A percentile compares a stretch with the other conserved stretches of the same genome.
phyloP scores from a whole-genome alignment of 2,888 invertebrate species.

The Tanytarsus gracilentus region DNA sequence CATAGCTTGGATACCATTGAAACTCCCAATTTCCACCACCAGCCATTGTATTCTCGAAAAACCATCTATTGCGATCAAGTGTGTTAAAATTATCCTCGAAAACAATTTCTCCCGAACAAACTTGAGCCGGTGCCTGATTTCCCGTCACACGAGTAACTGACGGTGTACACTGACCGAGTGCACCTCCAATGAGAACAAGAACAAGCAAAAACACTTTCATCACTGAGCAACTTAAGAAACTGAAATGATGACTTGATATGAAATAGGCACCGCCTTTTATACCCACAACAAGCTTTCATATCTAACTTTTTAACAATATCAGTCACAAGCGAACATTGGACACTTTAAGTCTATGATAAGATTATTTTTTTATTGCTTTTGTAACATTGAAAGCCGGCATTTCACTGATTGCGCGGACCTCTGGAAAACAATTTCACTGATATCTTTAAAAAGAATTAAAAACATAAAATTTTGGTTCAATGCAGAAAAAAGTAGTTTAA shows the following conservation, averaged over 20 bases:
- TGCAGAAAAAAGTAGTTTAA: too few species aligned
- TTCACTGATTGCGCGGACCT: too few species aligned
- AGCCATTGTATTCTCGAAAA: conserved; percentile 54
- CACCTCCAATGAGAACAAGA: conserved; percentile 43
- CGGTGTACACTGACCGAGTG: too few species aligned
- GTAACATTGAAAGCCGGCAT: too few species aligned
- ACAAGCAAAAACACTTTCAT: too few species aligned
- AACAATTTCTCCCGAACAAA: conserved; percentile 52
- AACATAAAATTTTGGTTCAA: too few species aligned
- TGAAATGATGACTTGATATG: neutral
- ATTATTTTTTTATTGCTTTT: too few species aligned
- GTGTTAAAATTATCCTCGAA: conserved; percentile 54
- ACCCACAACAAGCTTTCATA: neutral
- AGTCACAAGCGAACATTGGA: too few species aligned
- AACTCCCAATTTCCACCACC: conserved; percentile 68
- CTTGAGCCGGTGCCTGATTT: conserved; percentile 43
- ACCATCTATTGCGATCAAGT: conserved; percentile 53
- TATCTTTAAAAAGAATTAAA: too few species aligned
- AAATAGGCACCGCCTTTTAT: neutral
- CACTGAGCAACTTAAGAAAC: too few species aligned
- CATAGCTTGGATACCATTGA: conserved; percentile 56
- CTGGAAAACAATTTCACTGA: too few species aligned
- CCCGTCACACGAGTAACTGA: conserved; percentile 48
- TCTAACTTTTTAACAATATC: neutral
- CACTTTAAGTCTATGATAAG: too few species aligned